phyloP scores from a whole-genome alignment of 2,797 vertebrate genomes.

The Thaleichthys pacificus region DNA sequence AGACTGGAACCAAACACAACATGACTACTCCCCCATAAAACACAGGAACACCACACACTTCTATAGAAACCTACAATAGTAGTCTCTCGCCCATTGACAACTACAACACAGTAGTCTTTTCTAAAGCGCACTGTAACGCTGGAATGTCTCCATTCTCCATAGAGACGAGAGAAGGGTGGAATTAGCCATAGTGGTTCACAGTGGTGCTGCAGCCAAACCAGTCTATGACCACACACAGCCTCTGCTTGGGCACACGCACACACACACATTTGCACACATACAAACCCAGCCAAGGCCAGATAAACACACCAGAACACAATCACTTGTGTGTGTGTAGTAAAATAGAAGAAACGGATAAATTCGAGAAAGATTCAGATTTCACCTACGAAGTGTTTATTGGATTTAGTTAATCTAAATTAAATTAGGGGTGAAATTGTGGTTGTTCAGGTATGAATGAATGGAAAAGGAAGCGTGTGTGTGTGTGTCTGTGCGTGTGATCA shows the following conservation, averaged over 20 bases:
- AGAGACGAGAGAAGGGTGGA: constrained; percentile 31
- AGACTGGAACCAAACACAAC: constrained; percentile 3
- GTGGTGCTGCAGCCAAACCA: constrained; percentile 52
- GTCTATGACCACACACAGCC: constrained; percentile 41
- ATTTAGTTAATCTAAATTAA: constrained; percentile 46
- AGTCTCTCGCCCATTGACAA: constrained; percentile 18
- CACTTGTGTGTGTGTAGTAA: neutral
- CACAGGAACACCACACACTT: no score
- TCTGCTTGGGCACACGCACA: constrained; percentile 20
- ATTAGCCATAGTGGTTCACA: constrained; percentile 46
- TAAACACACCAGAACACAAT: neutral
- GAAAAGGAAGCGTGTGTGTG: neutral
- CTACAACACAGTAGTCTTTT: constrained; percentile 10
- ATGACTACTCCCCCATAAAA: neutral
- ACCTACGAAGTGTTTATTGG: constrained; percentile 33
- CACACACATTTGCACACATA: neutral
- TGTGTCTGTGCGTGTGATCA: constrained; percentile 16
- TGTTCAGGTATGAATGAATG: neutral
- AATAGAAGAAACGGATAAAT: neutral
- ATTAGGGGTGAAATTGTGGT: neutral
- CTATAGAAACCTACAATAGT: neutral
- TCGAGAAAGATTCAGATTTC: no score
- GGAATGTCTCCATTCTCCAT: constrained; percentile 16
- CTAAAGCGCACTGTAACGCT: no score
- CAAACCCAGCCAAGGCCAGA: neutral